Evolutionary conservation across 64 coral and sea anemone genomes (phyloP).

Genomic region (Acropora tenuis): DNA sequence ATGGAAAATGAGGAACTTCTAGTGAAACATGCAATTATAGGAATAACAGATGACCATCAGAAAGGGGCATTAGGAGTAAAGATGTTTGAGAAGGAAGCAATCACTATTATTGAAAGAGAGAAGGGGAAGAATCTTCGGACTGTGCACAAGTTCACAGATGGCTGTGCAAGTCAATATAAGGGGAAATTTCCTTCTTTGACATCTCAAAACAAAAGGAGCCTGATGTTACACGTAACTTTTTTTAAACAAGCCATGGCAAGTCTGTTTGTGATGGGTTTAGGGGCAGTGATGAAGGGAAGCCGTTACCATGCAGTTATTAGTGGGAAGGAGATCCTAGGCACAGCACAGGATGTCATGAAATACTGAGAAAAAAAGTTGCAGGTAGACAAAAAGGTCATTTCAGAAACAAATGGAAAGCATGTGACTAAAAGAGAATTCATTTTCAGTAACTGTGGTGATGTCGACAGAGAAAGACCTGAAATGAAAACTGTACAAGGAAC

Average conservation of each 20-base stretch:
- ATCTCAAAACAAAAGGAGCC: neutral
- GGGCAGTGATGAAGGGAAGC: slow-evolving; percentile 33
- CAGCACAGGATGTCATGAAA: slow-evolving; percentile 12
- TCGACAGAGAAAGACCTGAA: neutral
- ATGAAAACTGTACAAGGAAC: neutral
- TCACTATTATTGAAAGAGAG: slow-evolving; percentile 32
- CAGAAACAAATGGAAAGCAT: neutral
- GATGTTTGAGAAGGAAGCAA: neutral
- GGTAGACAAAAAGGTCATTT: neutral
- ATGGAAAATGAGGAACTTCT: slow-evolving; percentile 28
- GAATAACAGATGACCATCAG: slow-evolving; percentile 27
- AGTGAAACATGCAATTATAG: slow-evolving; percentile 35
- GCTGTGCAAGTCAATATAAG: slow-evolving; percentile 51
- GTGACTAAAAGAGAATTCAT: too few species aligned
- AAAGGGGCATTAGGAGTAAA: slow-evolving; percentile 27
- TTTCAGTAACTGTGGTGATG: neutral
- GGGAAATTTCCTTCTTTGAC: neutral
- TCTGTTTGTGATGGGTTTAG: neutral
- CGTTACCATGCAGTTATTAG: neutral
- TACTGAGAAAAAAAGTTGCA: neutral
- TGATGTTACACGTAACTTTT: neutral
- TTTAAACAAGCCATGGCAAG: neutral
- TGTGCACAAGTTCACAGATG: slow-evolving; percentile 37
- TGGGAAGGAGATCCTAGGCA: neutral
- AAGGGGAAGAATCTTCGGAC: neutral